These are phyloP conservation scores for Hermaeophaga mercurialis DNA, from an alignment of 2,888 invertebrate genomes.

Conservation along the genomic window DNA sequence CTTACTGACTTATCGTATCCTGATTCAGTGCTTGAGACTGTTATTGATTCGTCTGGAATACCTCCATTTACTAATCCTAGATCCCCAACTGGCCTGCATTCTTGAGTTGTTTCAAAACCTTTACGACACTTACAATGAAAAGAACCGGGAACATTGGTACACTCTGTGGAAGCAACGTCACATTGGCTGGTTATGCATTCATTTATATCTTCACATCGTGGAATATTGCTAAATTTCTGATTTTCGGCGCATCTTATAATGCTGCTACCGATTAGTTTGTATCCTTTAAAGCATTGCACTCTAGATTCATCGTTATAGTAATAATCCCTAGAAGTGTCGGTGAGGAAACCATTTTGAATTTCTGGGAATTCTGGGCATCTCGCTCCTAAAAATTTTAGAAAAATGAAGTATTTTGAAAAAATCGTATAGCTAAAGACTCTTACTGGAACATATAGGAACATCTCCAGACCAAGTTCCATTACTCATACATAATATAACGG, in stretches of 20 bases:
- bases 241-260: slow-evolving; percentile 85
- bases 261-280: slow-evolving; percentile 82
- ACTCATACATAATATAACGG: slow-evolving; percentile 91
- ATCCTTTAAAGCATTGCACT: slow-evolving; percentile 90
- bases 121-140: slow-evolving; percentile 87
- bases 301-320: slow-evolving; percentile 89
- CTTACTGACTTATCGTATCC: slow-evolving; percentile 82
- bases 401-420: not conserved
- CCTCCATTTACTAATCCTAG: slow-evolving; percentile 87
- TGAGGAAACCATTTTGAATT: slow-evolving; percentile 86
- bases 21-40: slow-evolving; percentile 79
- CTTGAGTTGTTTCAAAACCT: slow-evolving; percentile 83
- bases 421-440: slow-evolving; percentile 43
- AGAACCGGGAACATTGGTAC: slow-evolving; percentile 85
- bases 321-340: slow-evolving; percentile 77
- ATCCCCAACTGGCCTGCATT: slow-evolving; percentile 89
- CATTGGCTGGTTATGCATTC: slow-evolving; percentile 90
- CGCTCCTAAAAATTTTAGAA: slow-evolving; percentile 58
- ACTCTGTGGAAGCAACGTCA: slow-evolving; percentile 88
- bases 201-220: slow-evolving; percentile 90
- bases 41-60: slow-evolving; percentile 87
- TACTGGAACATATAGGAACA: slow-evolving; percentile 84
- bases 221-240: slow-evolving; percentile 81
- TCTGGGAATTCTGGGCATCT: slow-evolving; percentile 76
- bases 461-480: slow-evolving; percentile 95